phyloP scores from a whole-genome alignment of 2,113 vertebrate species.

The Sander vitreus region DNA sequence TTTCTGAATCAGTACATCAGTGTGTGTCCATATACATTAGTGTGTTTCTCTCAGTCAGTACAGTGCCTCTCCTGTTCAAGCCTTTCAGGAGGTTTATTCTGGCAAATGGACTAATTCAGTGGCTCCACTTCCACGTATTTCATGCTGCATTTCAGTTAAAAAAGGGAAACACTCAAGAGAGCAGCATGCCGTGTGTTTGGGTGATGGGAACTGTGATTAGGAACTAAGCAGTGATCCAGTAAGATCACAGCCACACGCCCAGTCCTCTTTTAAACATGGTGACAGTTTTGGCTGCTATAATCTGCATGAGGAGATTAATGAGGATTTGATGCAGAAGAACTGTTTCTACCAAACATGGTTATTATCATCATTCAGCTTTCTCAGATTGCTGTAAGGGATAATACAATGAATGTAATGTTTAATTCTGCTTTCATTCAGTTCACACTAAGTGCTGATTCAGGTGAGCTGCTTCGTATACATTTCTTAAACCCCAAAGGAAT shows the following conservation, averaged over 20 bases:
- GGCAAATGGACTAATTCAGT: conserved; percentile 9
- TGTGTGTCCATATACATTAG: neutral
- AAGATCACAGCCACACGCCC: conserved; percentile 9
- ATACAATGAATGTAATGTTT: neutral
- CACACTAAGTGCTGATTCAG: neutral
- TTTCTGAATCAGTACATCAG: neutral
- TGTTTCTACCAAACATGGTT: neutral
- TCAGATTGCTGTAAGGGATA: neutral
- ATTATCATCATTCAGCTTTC: neutral
- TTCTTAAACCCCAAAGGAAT: neutral
- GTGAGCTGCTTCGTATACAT: neutral
- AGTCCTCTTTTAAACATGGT: conserved; percentile 6
- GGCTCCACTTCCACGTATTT: neutral
- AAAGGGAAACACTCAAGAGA: neutral
- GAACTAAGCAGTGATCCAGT: conserved; percentile 3
- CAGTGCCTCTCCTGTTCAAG: conserved; percentile 1
- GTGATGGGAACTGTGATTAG: conserved; percentile 8
- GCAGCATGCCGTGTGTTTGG: conserved; percentile 1
- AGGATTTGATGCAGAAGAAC: neutral
- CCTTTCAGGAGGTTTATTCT: neutral
- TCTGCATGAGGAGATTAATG: conserved; percentile 9
- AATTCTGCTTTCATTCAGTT: neutral
- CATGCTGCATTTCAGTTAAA: neutral
- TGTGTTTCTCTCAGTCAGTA: neutral
- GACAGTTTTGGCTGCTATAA: neutral